Evolutionary conservation across 1,140 invertebrate species (phyloP), one percentile per base, ranked within the genome.

Genomic region (Oncopeltus fasciatus): DNA sequence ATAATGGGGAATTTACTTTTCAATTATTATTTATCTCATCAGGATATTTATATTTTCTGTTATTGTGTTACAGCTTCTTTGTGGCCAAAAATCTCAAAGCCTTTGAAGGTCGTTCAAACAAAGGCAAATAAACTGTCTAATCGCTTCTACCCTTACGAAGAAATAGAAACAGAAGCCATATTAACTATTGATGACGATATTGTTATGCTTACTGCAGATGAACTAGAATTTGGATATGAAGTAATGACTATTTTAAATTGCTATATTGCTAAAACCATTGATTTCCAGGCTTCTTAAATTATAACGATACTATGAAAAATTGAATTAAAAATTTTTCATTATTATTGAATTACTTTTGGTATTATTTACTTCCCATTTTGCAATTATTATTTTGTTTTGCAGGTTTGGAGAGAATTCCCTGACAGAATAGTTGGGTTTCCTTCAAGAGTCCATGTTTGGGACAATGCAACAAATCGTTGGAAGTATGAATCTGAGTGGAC

Each of bases 401-500:
- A 92, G 81, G 88, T 91, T 21, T 95, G 92, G 92, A 78, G 90
- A 63, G 91, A 95, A 76, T 94, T 92, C 78, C 89, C 91, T 2
- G 91, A 95, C 73, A 77, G 91, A 65, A 90, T 95, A 69, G 91
- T 95, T 58, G 82, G 92, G 2, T 95, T 93, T 75, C 92, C 92
- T 38, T 92, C 90, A 12, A 77, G 92, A 28, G 86, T 89, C 58
- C 92, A 95, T 74, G 80, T 88, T 9, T 95, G 88, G 89, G 88
- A 93, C 72, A 93, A 93, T 74, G 74, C 76, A 0, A 92, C 87
- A 0, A 73, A 77, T 65, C 80, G 81, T 59, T 95, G 90, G 90
- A 87, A 84, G 64, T 95, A 95, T 71, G 89, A 94, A 75, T 92
- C 90, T 49, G 92, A 95, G 75, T 95, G 92, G 92, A 92, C 87